A percentile compares a stretch with the other conserved stretches of the same genome.
These are phyloP conservation scores for Grapholita molesta DNA, from an alignment of 1,140 invertebrate species.

Conservation along the genomic window DNA sequence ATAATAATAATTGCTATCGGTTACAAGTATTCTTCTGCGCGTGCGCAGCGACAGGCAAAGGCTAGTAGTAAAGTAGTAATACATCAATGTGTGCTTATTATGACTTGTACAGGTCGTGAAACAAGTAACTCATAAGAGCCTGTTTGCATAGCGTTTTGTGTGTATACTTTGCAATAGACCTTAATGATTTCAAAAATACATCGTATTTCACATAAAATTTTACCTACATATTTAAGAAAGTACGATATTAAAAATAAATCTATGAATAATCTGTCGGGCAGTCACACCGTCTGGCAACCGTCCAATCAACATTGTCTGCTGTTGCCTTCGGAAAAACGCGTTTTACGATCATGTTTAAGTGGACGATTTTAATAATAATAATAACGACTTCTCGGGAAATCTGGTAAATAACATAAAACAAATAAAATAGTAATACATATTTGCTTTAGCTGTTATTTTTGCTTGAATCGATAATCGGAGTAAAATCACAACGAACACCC, in stretches of 20 bases:
- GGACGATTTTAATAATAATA: not conserved
- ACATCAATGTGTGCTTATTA: too few relatives aligned
- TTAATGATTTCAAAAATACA: not conserved
- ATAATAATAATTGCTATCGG: too few relatives aligned
- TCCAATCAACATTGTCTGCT: slow-evolving; percentile 8
- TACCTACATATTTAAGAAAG: not conserved
- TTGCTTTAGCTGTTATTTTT: not conserved
- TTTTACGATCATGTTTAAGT: not conserved
- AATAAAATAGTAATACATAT: not conserved
- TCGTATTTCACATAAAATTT: not conserved
- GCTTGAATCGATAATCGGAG: not conserved
- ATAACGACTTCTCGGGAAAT: not conserved
- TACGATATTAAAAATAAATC: slow-evolving; percentile 2
- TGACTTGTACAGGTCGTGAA: too few relatives aligned
- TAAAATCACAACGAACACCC: not conserved
- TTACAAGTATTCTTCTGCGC: too few relatives aligned
- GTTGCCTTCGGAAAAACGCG: slow-evolving; percentile 1
- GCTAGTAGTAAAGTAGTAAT: too few relatives aligned
- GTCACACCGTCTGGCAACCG: not conserved
- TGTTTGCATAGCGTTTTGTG: too few relatives aligned
- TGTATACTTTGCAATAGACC: too few relatives aligned
- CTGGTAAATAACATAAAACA: not conserved
- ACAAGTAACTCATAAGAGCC: too few relatives aligned
- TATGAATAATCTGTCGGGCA: not conserved
- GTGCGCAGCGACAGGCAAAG: too few relatives aligned